Conservation (phyloP, 2,888 invertebrate genomes). For the Prosapia bicincta region DNA sequence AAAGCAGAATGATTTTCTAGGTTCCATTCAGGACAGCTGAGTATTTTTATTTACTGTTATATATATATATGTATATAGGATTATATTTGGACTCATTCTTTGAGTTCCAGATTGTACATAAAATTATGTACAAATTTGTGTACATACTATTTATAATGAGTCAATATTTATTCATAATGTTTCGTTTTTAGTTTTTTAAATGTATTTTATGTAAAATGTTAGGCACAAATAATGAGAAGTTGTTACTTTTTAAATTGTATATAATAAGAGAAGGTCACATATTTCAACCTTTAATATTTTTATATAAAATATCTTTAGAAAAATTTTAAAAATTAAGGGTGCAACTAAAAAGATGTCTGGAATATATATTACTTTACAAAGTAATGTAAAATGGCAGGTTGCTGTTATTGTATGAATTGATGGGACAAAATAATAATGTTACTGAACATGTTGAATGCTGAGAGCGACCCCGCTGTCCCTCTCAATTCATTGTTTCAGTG, state of each 20-base stretch:
- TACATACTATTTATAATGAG: background rate
- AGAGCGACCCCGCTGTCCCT: too few species aligned
- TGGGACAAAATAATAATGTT: too few species aligned
- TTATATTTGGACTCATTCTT: background rate
- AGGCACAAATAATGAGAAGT: background rate
- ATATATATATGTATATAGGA: background rate
- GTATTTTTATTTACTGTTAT: background rate
- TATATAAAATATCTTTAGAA: background rate
- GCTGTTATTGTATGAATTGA: too few species aligned
- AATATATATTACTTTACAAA: too few species aligned
- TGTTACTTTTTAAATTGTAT: background rate
- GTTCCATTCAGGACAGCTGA: background rate
- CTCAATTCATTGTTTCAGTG: too few species aligned
- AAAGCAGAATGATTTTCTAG: background rate
- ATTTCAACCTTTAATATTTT: background rate
- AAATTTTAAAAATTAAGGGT: background rate
- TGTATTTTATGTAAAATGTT: background rate
- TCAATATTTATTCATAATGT: background rate
- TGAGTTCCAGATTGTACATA: background rate
- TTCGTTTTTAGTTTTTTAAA: background rate
- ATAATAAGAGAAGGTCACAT: background rate
- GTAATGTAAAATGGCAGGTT: too few species aligned
- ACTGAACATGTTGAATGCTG: too few species aligned
- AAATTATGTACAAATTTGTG: background rate
- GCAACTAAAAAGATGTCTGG: background rate